Base-by-base conservation (phyloP, 2,888 invertebrate genomes). In the Antitype chi region DNA sequence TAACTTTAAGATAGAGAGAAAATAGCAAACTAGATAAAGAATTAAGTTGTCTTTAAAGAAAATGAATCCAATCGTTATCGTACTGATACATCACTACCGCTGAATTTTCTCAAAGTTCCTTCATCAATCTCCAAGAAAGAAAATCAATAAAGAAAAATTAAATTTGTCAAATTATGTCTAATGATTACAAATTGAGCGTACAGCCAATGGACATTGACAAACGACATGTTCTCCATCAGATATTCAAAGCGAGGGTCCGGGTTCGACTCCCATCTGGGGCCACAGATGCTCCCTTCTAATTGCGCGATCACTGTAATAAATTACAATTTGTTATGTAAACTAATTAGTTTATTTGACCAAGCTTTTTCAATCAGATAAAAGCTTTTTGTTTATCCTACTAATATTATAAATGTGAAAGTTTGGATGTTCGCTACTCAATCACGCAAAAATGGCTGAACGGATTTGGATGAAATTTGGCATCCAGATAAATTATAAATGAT, bases 271-370 rank as follows among this genome's bases (percentile, higher is more conserved):
- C 88, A 84, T 80, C 85, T 88, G 89, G 70, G 88, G 87, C 79
- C 89, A 71, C 92, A 92, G 92, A 90, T 92, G 93, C 75, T 84
- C 82, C 75, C 81, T 85, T 73, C 87, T 92, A 92, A 93, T 93
- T 89, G 88, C 87, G 81, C 86, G 87, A 88, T 87, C 87, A 85
- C 82, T 78, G 85, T 88, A 89, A 91, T 90, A 90, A 88, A 87
- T 85, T 84, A 84, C 80, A 81, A 87, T 85, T 87, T 78, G 81
- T 71, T 63, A 70, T 79, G 85, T 86, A 79, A 85, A 86, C 81
- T 85, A 69, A 87, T 85, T 83, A 86, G 57, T 62, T 68, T 62
- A 76, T 82, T 67, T 82, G 76, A 64, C 53, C 67, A 64, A 47
- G 67, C 52, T 55, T 85, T 86, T 86, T 76, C 76, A 74, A 84